These are phyloP conservation scores for Cephus pygmeus DNA, from an alignment of 2,888 invertebrate species.

Conservation along the genomic window DNA sequence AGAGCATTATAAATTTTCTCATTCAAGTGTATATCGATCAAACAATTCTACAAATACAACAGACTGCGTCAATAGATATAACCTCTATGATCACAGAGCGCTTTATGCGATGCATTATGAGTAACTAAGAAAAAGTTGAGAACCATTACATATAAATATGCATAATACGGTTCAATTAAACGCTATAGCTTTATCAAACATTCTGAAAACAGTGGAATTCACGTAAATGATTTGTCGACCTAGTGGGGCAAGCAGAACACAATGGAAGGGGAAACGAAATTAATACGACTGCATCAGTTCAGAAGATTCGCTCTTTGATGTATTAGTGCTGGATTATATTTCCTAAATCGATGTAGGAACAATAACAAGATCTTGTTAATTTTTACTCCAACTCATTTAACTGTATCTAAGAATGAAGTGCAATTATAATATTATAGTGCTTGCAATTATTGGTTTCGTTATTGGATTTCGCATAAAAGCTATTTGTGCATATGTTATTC, in stretches of 20 bases:
- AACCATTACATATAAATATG: not conserved
- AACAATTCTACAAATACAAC: constrained; percentile 24
- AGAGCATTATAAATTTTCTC: constrained; percentile 32
- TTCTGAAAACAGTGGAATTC: not conserved
- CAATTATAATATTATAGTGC: not conserved
- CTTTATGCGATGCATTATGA: not conserved
- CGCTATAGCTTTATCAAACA: not conserved
- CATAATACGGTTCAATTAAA: not conserved
- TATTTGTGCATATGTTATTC: constrained; percentile 46
- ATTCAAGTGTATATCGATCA: constrained; percentile 35
- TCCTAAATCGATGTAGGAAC: not conserved
- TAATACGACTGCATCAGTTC: not conserved
- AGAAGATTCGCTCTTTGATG: not conserved
- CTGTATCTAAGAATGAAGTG: not conserved
- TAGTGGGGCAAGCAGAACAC: not conserved
- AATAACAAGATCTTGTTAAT: not conserved
- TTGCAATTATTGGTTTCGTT: not conserved
- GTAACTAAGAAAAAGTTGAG: not conserved
- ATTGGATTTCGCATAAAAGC: constrained; percentile 3
- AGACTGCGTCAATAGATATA: not conserved
- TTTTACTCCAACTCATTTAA: not conserved
- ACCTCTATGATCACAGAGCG: not conserved
- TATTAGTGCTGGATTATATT: not conserved
- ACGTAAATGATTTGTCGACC: not conserved
- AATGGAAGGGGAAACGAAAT: not conserved